Conservation (phyloP, 2,888 invertebrate genomes). For the Ornithoptera priamus region DNA sequence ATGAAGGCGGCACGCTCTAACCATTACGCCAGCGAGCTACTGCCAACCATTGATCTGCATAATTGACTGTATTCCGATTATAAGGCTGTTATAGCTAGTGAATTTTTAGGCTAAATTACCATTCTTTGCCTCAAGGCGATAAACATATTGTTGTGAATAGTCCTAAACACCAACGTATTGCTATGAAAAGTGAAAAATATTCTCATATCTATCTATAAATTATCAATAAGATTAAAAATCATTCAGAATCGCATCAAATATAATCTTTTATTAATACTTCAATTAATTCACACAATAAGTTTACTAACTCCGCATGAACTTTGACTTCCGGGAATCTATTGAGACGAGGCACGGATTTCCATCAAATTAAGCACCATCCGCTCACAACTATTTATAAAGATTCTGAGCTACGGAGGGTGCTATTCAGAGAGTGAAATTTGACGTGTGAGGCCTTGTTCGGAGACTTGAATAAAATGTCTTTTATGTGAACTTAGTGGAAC, state of each 20-base stretch:
- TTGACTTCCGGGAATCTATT: slow-evolving; percentile 66
- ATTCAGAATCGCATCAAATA: neutral
- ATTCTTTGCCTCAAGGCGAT: no score
- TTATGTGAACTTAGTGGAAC: slow-evolving; percentile 58
- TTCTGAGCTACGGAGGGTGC: slow-evolving; percentile 57
- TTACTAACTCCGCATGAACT: slow-evolving; percentile 53
- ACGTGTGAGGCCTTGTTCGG: slow-evolving; percentile 68
- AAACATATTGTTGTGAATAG: no score
- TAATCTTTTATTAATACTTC: slow-evolving; percentile 37
- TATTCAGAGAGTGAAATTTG: slow-evolving; percentile 78
- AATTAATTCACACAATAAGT: slow-evolving; percentile 61
- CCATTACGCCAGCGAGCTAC: no score
- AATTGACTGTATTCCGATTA: no score
- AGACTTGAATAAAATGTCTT: slow-evolving; percentile 55
- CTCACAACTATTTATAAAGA: slow-evolving; percentile 78
- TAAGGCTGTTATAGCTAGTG: no score
- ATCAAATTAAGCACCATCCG: slow-evolving; percentile 75
- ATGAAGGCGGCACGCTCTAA: no score
- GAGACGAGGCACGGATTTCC: slow-evolving; percentile 62
- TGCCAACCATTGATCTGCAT: no score
- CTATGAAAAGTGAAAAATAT: no score
- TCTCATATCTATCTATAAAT: no score
- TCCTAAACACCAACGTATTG: no score
- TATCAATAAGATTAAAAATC: neutral
- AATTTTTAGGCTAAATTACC: no score